These are phyloP conservation scores for Athrips mouffetella DNA, from an alignment of 2,888 invertebrate genomes.

Conservation along the genomic window DNA sequence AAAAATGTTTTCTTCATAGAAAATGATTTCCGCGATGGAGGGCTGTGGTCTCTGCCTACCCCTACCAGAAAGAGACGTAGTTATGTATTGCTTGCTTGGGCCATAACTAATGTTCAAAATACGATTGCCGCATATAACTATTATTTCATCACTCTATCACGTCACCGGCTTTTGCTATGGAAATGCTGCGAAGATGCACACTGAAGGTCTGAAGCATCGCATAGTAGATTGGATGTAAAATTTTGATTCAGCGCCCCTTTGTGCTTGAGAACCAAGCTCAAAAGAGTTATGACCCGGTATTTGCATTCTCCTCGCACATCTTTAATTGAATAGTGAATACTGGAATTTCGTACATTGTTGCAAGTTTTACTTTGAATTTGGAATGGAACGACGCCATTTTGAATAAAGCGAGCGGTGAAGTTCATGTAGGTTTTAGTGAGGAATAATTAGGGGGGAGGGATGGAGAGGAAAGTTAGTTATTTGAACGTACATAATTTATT, in stretches of 20 bases:
- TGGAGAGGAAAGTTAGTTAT: background rate
- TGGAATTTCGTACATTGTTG: slow-evolving; percentile 14
- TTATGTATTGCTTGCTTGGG: too few species aligned
- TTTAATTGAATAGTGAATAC: slow-evolving; percentile 26
- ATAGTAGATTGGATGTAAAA: slow-evolving; percentile 51
- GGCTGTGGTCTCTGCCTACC: too few species aligned
- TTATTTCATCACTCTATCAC: background rate
- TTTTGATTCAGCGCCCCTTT: slow-evolving; percentile 44
- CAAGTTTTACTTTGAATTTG: slow-evolving; percentile 10
- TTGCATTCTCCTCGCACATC: slow-evolving; percentile 13
- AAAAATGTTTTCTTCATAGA: too few species aligned
- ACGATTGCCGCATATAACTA: too few species aligned
- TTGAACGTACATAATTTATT: too few species aligned
- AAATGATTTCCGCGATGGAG: too few species aligned
- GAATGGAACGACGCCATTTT: slow-evolving; percentile 4
- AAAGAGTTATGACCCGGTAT: slow-evolving; percentile 22
- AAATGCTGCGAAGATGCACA: slow-evolving; percentile 46
- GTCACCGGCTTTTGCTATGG: slow-evolving; percentile 46
- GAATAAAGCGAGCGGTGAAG: background rate
- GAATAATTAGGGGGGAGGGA: background rate
- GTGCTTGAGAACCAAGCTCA: slow-evolving; percentile 22
- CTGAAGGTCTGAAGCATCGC: slow-evolving; percentile 35
- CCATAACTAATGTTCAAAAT: too few species aligned
- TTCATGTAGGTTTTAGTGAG: slow-evolving; percentile 1
- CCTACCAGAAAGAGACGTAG: too few species aligned